A percentile compares a stretch with the other conserved stretches of the same genome.
These are phyloP conservation scores for Periophthalmodon schlosseri DNA, from an alignment of 2,113 vertebrate genomes.

Conservation along the genomic window DNA sequence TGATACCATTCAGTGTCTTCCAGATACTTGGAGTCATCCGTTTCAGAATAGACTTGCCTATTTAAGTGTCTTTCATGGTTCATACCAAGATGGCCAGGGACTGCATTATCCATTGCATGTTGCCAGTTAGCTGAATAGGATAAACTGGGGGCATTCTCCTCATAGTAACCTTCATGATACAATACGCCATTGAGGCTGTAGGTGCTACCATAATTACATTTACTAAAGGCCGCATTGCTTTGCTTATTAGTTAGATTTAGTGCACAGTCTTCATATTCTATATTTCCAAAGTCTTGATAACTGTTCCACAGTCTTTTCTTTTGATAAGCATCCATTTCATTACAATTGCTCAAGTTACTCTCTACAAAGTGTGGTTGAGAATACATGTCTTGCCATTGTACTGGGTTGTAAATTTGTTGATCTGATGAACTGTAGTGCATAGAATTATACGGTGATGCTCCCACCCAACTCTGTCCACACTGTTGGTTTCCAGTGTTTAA, in stretches of 20 bases:
- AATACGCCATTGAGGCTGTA: conserved; percentile 78
- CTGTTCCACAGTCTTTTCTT: conserved; percentile 67
- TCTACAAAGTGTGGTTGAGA: conserved; percentile 39
- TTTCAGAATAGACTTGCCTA: conserved; percentile 63
- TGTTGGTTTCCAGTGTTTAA: conserved; percentile 38
- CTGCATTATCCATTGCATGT: conserved; percentile 62
- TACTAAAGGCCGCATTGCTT: conserved; percentile 53
- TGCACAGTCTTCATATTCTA: conserved; percentile 51
- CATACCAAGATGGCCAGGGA: conserved; percentile 57
- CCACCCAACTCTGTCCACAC: conserved; percentile 41
- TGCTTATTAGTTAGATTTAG: conserved; percentile 76
- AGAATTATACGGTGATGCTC: conserved; percentile 25
- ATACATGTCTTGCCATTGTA: conserved; percentile 41
- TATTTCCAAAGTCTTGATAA: conserved; percentile 57
- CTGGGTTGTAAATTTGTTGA: conserved; percentile 34
- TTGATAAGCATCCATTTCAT: conserved; percentile 36
- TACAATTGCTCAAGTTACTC: conserved; percentile 28
- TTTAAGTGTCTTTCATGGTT: conserved; percentile 66
- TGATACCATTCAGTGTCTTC: conserved; percentile 86
- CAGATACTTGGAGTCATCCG: conserved; percentile 77
- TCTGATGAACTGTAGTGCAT: conserved; percentile 38
- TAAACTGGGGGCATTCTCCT: conserved; percentile 79
- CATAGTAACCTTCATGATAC: conserved; percentile 83
- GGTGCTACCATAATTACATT: conserved; percentile 72
- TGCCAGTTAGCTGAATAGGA: conserved; percentile 75